Percentiles rank a stretch among this genome's conserved stretches.
Evolutionary conservation across 2,113 vertebrate genomes (phyloP).

Genomic region (Thermophis baileyi): DNA sequence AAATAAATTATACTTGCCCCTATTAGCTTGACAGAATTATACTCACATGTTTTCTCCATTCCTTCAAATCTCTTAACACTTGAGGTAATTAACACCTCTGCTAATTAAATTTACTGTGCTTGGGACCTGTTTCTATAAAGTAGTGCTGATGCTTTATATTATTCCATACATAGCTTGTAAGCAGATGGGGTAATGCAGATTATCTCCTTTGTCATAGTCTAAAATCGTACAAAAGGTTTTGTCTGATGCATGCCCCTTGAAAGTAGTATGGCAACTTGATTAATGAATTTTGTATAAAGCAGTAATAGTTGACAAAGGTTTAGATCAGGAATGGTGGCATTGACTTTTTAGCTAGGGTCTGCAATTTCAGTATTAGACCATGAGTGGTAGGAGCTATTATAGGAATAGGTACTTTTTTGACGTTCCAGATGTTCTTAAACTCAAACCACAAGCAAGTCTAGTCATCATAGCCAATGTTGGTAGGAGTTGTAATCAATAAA

Average conservation of each 20-base stretch:
- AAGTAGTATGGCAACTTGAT: background rate
- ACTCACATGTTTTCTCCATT: background rate
- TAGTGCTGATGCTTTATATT: background rate
- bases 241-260: background rate
- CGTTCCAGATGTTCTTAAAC: background rate
- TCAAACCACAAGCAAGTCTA: background rate
- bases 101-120: slow-evolving; percentile 14
- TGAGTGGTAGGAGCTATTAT: background rate
- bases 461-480: background rate
- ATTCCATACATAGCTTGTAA: background rate
- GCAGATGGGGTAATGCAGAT: background rate
- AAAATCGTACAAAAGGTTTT: background rate
- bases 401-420: background rate
- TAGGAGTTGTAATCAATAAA: background rate
- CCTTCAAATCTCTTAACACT: slow-evolving; percentile 12
- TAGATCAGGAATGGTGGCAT: background rate
- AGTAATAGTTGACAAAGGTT: background rate
- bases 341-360: background rate
- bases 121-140: background rate
- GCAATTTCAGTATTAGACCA: background rate
- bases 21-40: background rate
- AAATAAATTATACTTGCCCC: background rate
- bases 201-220: background rate
- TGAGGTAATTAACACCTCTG: slow-evolving; percentile 4
- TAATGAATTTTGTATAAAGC: background rate